Percentiles rank a stretch among this genome's conserved stretches.
These are phyloP conservation scores for Nothocercus julius DNA, from an alignment of 2,113 vertebrate genomes.

Conservation along the genomic window DNA sequence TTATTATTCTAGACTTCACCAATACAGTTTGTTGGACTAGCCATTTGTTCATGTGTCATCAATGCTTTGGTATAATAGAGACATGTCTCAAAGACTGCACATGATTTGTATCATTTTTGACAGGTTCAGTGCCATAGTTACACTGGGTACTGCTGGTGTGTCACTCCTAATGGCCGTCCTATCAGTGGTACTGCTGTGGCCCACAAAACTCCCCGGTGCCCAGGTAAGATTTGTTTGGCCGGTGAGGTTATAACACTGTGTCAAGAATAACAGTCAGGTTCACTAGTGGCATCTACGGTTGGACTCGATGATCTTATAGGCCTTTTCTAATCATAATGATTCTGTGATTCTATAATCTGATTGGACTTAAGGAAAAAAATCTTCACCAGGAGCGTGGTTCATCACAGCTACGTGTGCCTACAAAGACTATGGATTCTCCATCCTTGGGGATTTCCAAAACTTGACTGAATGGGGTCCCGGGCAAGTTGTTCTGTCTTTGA, in stretches of 20 bases:
- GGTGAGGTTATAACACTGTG: background rate
- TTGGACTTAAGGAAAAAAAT: background rate
- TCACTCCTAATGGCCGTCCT: constrained; percentile 91
- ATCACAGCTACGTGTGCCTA: background rate
- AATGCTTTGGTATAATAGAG: background rate
- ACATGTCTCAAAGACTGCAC: background rate
- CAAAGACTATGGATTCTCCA: rapidly evolving
- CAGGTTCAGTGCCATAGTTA: constrained; percentile 98
- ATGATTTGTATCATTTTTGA: background rate
- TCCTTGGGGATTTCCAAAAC: background rate
- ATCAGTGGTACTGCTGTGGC: constrained; percentile 95
- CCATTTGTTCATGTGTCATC: background rate
- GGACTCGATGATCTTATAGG: too few relatives aligned
- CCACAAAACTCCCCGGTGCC: constrained; percentile 96
- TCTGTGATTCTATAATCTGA: background rate
- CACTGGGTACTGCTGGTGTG: constrained; percentile 98
- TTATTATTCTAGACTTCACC: background rate
- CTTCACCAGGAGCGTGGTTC: background rate
- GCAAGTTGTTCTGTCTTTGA: background rate
- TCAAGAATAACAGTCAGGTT: background rate
- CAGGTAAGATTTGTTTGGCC: constrained; percentile 79
- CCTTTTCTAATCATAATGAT: too few relatives aligned
- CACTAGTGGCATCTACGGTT: background rate
- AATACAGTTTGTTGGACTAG: background rate
- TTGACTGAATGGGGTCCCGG: rapidly evolving